Evolutionary conservation across 2,888 invertebrate species (phyloP), one percentile per base, ranked within the genome.

Genomic region (Luffia ferchaultella): DNA sequence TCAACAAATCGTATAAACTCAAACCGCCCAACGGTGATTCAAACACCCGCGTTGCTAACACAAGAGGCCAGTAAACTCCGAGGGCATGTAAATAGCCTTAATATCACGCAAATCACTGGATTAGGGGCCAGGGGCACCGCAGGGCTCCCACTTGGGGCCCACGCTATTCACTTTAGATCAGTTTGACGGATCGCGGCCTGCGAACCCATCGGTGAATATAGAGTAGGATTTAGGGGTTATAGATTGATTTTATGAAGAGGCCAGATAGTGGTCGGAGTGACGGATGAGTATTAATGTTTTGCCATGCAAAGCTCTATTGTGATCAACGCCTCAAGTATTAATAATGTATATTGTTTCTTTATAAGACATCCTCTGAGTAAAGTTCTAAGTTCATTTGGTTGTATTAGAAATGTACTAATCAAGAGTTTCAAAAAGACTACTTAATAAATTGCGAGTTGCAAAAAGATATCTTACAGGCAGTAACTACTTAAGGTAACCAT

Each of bases 151-250:
- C 43, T 15, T 15, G 16, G 17, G 30, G 30, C 30, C 30, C 30
- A 30, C 12, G 3, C 30, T 12, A 30, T 30, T 30, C 30, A 30
- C 30, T 30, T 12, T 12, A 12, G 30, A 3, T 12, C 30, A 72
- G 68, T 70, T 67, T 71, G 74, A 74, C 70, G 63, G 73, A 72
- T 70, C 67, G 65, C 62, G 64, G 65, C 58, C 56, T 51, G 50
- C 45, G 48, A 44, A 53, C 42, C 53, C 54, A 51, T 60, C 55
- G 59, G 60, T 58, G 60, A 58, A 55, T 58, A 56, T 55, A 62
- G 60, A 65, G 63, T 61, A 57, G 62, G 62, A 64, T 64, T 61
- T 60, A 54, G 57, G 5, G 54, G 64, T 64, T 68, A 69, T 67
- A 61, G 71, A 74, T 74, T 71, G 73, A 73, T 72, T 73, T 57